Conservation (phyloP, 2,888 invertebrate genomes). For the Zootermopsis nevadensis region DNA sequence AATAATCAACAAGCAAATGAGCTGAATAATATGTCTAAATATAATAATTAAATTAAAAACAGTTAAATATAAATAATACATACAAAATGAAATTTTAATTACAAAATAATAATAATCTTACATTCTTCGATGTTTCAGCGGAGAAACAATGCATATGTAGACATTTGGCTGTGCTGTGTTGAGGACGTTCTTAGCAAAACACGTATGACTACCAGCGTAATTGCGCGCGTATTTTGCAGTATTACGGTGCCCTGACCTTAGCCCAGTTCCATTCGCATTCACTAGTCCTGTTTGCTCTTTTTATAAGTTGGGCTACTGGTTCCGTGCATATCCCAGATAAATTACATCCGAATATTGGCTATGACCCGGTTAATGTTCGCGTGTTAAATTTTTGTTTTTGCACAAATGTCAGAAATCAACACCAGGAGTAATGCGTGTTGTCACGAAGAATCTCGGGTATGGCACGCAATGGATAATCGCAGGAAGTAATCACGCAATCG, state of each 20-base stretch:
- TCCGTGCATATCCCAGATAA: conserved; percentile 2
- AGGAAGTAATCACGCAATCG: background rate
- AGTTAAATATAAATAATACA: too few species aligned
- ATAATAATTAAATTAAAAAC: too few species aligned
- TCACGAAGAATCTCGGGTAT: background rate
- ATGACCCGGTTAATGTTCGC: conserved; percentile 12
- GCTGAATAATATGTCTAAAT: too few species aligned
- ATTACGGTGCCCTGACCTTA: conserved; percentile 37
- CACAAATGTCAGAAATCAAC: background rate
- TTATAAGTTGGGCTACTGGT: conserved; percentile 1
- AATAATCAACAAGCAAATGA: too few species aligned
- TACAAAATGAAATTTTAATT: too few species aligned
- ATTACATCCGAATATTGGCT: conserved; percentile 7
- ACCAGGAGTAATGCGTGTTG: background rate
- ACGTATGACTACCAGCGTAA: background rate
- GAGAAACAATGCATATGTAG: too few species aligned
- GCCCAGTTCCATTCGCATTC: conserved; percentile 12
- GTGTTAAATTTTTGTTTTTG: background rate
- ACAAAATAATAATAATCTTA: too few species aligned
- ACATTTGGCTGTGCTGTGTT: too few species aligned
- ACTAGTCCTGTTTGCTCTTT: background rate
- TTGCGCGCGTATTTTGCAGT: background rate
- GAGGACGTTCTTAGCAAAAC: background rate
- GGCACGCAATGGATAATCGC: background rate
- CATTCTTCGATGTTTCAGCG: too few species aligned